Base-by-base conservation (phyloP, 1,140 invertebrate species). In the Heliconius eleuchia region DNA sequence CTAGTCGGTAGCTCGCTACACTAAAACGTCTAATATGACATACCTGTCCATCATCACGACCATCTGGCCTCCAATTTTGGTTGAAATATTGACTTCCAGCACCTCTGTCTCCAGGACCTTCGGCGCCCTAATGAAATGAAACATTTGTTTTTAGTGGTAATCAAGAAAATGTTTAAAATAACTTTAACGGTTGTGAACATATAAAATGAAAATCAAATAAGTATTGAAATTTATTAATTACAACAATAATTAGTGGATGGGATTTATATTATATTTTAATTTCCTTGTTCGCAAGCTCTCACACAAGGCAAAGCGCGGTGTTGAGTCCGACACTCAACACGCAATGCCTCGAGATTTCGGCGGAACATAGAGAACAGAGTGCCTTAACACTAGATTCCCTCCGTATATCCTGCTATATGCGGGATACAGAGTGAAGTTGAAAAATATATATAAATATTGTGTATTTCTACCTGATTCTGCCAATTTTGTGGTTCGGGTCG, bases 31-130 rank as follows among this genome's bases (percentile, higher is more conserved):
- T 46, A 23, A 52, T n/a, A 52, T 30, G 39, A 42, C 66, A n/a
- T 75, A 86, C 85, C 82, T 86, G 83, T 66, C 85, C 85, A 79
- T 86, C 85, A 57, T 82, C 80, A 5, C 57, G 57, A 18, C 79
- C 84, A 13, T 84, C 78, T 9, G 84, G 34, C 60, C 80, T 81
- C 89, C 88, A 89, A 39, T 83, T 89, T 55, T 85, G 85, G 13
- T 78, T 78, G 74, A 73, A 88, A 74, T 87, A 86, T 77, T 89
- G 87, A 23, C 76, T 78, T 30, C 82, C 84, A 0, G 85, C 83
- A 5, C 66, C 66, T 13, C 30, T 66, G 19, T 83, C 83, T 1
- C 77, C 81, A n/a, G 57, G 57, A 60, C 57, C 57, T 71, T 71
- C 70, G 27, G 27, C 70, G 5, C 27, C 70, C 70, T 71, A 18